Percentiles rank a stretch among this genome's conserved stretches.
These are phyloP conservation scores for Channa maculata DNA, from an alignment of 2,113 vertebrate species.

Conservation along the genomic window DNA sequence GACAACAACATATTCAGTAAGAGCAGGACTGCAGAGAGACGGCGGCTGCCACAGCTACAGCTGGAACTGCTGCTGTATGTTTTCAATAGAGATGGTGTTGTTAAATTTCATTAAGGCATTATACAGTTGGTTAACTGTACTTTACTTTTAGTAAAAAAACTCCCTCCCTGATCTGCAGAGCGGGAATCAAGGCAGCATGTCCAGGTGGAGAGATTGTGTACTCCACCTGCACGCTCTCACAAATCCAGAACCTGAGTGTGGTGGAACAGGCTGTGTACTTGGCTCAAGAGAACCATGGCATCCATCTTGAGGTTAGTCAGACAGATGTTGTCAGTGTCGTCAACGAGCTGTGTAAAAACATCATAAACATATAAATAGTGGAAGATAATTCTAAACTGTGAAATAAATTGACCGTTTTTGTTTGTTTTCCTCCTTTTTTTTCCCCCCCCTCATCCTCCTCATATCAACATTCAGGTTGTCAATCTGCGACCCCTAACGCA, in stretches of 20 bases:
- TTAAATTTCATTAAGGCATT: no score
- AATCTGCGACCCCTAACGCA: conserved; percentile 83
- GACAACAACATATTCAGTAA: conserved; percentile 94
- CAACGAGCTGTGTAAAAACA: neutral
- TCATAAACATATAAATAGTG: no score
- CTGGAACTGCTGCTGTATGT: conserved; percentile 92
- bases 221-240: conserved; percentile 93
- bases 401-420: conserved; percentile 11
- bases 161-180: conserved; percentile 72
- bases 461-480: conserved; percentile 69
- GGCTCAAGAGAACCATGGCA: conserved; percentile 83
- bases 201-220: conserved; percentile 90
- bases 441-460: neutral
- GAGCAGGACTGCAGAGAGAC: conserved; percentile 87
- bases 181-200: conserved; percentile 87
- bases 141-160: no score
- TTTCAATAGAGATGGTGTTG: neutral
- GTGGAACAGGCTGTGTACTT: conserved; percentile 85
- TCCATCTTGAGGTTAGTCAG: conserved; percentile 75
- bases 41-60: conserved; percentile 90
- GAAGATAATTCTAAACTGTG: no score
- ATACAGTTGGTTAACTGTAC: neutral
- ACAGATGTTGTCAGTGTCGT: neutral
- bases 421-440: neutral
- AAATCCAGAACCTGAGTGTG: conserved; percentile 91